These are phyloP conservation scores for Drosophila pachea DNA, from an alignment of 1,140 invertebrate genomes.

Conservation along the genomic window DNA sequence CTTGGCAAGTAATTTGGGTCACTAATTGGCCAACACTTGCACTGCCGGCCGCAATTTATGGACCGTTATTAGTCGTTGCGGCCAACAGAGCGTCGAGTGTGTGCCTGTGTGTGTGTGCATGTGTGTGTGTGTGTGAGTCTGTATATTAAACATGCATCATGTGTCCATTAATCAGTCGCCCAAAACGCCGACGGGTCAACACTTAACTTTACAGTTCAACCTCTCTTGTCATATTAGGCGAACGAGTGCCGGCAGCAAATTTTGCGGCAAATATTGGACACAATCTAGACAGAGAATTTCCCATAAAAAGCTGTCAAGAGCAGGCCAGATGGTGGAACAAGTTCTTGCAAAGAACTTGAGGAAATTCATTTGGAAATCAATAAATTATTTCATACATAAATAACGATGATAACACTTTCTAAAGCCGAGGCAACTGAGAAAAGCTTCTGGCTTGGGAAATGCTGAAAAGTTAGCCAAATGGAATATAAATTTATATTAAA, in stretches of 20 bases:
- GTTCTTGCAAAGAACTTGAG: not conserved
- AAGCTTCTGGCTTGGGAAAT: no score
- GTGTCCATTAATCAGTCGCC: constrained; percentile 63
- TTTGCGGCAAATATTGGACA: constrained; percentile 11
- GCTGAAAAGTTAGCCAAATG: no score
- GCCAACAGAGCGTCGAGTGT: constrained; percentile 16
- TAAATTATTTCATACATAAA: no score
- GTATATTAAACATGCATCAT: no score
- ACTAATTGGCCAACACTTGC: constrained; percentile 71
- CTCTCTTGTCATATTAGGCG: constrained; percentile 52
- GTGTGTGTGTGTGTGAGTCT: no score
- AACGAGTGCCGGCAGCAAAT: constrained; percentile 4
- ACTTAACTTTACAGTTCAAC: constrained; percentile 46
- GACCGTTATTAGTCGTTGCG: constrained; percentile 56
- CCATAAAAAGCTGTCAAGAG: not conserved
- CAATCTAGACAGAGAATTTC: not conserved
- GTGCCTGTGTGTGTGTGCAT: no score
- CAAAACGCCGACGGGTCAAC: constrained; percentile 54
- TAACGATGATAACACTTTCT: no score
- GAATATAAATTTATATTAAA: not conserved
- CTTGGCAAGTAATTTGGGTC: constrained; percentile 42
- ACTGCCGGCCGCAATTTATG: constrained; percentile 65
- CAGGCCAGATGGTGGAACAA: not conserved
- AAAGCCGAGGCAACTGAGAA: no score
- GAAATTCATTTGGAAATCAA: not conserved